Base-by-base conservation (phyloP, 1,140 invertebrate genomes). In the Cydia amplana region DNA sequence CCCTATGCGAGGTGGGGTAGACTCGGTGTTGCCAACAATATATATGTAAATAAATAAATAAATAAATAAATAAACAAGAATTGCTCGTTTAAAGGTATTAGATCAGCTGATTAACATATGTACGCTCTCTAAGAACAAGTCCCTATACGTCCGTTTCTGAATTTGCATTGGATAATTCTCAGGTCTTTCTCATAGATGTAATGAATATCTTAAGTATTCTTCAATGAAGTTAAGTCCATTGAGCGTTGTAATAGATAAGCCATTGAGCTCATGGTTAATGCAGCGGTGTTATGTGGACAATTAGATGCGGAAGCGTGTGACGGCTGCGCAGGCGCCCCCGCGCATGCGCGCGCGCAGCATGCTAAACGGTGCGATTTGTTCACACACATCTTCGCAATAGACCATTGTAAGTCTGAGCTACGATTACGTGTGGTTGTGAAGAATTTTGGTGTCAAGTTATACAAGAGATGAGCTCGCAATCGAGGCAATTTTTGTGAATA, bases 271-370 rank as follows among this genome's bases (percentile, higher is more conserved):
- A 60, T 60, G 55, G 55, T 60, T 60, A 60, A 60, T 60, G 55
- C 55, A 60, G 55, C 18, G 18, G 55, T 60, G 55, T 23, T 60
- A 60, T 20, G 49, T 73, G 18, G 20, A 23, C 72, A 77, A 78
- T 75, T 75, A 78, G 74, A 65, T 40, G 64, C 74, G 77, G 77
- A 78, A 78, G 75, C 74, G 74, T 74, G 20, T 60, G 55, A 60
- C 20, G 55, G 55, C 9, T 60, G 55, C 55, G 20, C 74, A 67
- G 72, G 74, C 77, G 74, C 74, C 55, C 55, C 20, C 9, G 55
- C 70, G 70, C 70, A 20, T 67, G 72, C 60, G 76, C 65, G n/a
- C 14, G 43, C 65, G n/a, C 14, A 28, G 74, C 74, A 75, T 78
- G 36, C 28, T 67, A 75, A 75, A 78, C 23, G 43, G 12, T 65